These are phyloP conservation scores for Psophia crepitans DNA, from an alignment of 2,113 vertebrate genomes.

Conservation along the genomic window DNA sequence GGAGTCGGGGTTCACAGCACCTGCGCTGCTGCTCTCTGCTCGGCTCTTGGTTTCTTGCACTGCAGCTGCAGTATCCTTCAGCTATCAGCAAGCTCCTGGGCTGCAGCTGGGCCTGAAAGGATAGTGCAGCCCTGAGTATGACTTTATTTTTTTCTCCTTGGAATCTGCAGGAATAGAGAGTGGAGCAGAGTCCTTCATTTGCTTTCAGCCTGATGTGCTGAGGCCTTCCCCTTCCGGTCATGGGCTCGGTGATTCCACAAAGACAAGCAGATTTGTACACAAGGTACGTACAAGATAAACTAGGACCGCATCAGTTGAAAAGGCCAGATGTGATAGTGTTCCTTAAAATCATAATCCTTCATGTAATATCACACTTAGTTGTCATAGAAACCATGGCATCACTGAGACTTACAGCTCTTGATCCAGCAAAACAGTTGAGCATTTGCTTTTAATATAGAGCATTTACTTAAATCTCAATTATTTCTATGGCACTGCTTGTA, in stretches of 20 bases:
- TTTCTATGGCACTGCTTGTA: neutral
- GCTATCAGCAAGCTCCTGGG: neutral
- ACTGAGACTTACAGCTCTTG: neutral
- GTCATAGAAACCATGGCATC: constrained; percentile 41
- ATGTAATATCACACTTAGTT: constrained; percentile 17
- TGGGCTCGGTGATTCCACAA: neutral
- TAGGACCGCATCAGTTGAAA: neutral
- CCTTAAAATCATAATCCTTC: constrained; percentile 44
- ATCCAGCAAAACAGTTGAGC: constrained; percentile 4
- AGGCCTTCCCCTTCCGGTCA: neutral
- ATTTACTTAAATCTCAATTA: neutral
- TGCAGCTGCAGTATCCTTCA: neutral
- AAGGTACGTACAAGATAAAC: neutral
- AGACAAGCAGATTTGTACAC: neutral
- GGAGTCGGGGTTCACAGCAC: neutral
- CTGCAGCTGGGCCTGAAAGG: neutral
- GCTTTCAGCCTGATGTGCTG: neutral
- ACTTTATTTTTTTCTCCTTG: neutral
- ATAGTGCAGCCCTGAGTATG: neutral
- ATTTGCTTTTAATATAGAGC: constrained; percentile 13
- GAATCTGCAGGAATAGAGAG: neutral
- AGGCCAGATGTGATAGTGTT: neutral
- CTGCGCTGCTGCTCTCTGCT: rapidly evolving
- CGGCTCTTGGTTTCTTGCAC: neutral
- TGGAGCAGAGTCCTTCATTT: neutral